These are phyloP conservation scores for Iphiclides podalirius DNA, from an alignment of 2,888 invertebrate genomes.

Conservation along the genomic window DNA sequence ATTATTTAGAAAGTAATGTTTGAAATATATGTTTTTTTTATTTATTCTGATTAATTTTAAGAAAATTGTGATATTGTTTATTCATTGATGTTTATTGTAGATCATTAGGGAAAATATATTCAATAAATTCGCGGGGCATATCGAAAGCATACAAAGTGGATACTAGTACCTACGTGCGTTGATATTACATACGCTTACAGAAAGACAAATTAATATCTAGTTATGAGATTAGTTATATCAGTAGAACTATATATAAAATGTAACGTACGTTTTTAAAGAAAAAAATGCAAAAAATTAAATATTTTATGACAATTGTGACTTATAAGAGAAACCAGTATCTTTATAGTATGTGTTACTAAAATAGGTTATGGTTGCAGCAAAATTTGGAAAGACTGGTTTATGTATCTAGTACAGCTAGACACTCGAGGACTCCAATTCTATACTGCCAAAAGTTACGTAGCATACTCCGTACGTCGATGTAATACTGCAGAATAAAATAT, in stretches of 20 bases:
- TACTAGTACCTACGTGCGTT: background rate
- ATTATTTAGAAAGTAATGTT: too few species aligned
- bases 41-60: too few species aligned
- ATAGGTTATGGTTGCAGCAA: slow-evolving; percentile 3
- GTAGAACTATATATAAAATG: background rate
- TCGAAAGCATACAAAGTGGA: background rate
- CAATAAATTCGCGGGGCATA: background rate
- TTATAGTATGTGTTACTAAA: background rate
- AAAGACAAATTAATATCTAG: slow-evolving; percentile 6
- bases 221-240: background rate
- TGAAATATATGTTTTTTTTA: too few species aligned
- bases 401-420: slow-evolving; percentile 16
- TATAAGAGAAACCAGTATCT: slow-evolving; percentile 3
- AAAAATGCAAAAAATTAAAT: slow-evolving; percentile 7
- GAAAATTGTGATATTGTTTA: slow-evolving; percentile 14
- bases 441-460: slow-evolving; percentile 10
- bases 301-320: slow-evolving; percentile 15
- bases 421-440: slow-evolving; percentile 3
- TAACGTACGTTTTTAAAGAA: background rate
- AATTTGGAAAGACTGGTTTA: slow-evolving; percentile 17
- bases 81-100: slow-evolving; percentile 10
- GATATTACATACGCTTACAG: slow-evolving; percentile 1
- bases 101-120: too few species aligned
- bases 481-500: too few species aligned
- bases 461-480: background rate